These are phyloP conservation scores for Electrophaes corylata DNA, from an alignment of 2,888 invertebrate species.

Conservation along the genomic window DNA sequence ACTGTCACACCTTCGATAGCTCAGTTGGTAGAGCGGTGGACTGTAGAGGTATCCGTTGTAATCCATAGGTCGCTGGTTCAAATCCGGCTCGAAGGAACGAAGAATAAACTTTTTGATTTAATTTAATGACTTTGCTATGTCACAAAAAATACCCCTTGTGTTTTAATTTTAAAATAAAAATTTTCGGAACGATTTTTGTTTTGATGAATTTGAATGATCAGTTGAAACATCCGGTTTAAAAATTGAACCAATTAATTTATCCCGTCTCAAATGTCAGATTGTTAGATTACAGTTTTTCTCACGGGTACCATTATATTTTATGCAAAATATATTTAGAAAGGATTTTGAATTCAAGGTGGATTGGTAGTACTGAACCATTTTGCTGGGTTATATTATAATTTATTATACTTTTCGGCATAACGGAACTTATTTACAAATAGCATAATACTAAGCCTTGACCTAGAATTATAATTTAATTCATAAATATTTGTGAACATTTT, in stretches of 20 bases:
- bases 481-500: no score
- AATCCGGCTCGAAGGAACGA: conserved; percentile 88
- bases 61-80: conserved; percentile 89
- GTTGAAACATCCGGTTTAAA: conserved; percentile 53
- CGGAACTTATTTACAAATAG: conserved; percentile 20
- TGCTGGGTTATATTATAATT: conserved; percentile 9
- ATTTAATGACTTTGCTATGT: no score
- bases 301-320: conserved; percentile 36
- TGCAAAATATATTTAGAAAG: conserved; percentile 68
- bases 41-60: conserved; percentile 79
- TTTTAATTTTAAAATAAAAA: background rate
- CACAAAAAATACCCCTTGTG: no score
- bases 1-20: conserved; percentile 85
- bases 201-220: no score
- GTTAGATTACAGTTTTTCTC: conserved; percentile 40
- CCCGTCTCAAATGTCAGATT: conserved; percentile 36
- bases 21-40: conserved; percentile 86
- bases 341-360: conserved; percentile 65
- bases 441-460: conserved; percentile 8
- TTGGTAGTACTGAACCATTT: conserved; percentile 40
- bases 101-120: no score
- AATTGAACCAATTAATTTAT: conserved; percentile 34
- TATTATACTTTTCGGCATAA: conserved; percentile 15
- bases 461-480: no score
- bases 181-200: background rate